phyloP scores from a whole-genome alignment of 2,888 invertebrate species.

The Lacanobia oleracea region DNA sequence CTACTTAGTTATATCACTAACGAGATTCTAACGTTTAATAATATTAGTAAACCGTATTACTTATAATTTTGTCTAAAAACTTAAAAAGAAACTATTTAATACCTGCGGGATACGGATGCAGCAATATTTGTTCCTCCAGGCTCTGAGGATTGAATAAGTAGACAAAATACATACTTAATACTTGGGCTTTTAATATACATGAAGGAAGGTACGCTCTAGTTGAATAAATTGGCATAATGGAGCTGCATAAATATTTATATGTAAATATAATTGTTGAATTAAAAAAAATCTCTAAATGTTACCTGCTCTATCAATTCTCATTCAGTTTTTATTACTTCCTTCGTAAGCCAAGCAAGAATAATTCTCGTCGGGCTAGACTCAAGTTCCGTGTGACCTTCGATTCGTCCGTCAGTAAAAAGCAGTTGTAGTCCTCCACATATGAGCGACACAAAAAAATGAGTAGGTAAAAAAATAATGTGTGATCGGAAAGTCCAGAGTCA shows the following conservation, averaged over 20 bases:
- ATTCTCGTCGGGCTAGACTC: conserved; percentile 76
- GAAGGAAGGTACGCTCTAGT: conserved; percentile 47
- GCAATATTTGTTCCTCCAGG: conserved; percentile 13
- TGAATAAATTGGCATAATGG: conserved; percentile 46
- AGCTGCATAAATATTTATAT: conserved; percentile 31
- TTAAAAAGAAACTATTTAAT: background rate
- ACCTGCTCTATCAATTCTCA: conserved; percentile 72
- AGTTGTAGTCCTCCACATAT: conserved; percentile 77
- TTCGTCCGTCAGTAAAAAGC: conserved; percentile 82
- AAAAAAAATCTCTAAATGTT: conserved; percentile 67
- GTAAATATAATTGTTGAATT: conserved; percentile 44
- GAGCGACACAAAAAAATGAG: conserved; percentile 66
- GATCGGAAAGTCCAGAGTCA: conserved; percentile 88
- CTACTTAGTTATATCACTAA: conserved; percentile 5
- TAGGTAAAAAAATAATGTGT: conserved; percentile 74
- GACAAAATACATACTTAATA: background rate
- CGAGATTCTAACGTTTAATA: background rate
- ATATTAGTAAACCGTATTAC: background rate
- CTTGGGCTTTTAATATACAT: conserved; percentile 31
- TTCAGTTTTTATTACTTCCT: conserved; percentile 81
- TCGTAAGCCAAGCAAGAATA: conserved; percentile 77
- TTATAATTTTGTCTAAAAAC: background rate
- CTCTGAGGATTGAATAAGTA: conserved; percentile 12
- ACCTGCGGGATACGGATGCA: conserved; percentile 26
- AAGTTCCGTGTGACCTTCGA: conserved; percentile 86